A percentile compares a stretch with the other conserved stretches of the same genome.
These are phyloP conservation scores for Catharus minimus DNA, from an alignment of 2,113 vertebrate genomes.

Conservation along the genomic window DNA sequence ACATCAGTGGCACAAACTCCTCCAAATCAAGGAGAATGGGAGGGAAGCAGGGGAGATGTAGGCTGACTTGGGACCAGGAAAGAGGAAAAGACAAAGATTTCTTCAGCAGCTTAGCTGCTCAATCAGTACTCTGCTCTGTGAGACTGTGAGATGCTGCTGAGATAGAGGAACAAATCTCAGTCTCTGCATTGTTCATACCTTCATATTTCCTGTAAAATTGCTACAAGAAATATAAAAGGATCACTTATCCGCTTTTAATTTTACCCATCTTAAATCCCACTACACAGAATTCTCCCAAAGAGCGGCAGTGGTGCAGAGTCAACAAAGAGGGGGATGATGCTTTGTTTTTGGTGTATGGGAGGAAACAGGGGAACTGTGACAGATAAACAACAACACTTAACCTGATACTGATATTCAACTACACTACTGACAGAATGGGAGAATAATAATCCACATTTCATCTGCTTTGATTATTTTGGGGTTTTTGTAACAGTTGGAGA, in stretches of 20 bases:
- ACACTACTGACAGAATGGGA: neutral
- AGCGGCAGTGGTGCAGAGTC: neutral
- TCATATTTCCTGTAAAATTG: neutral
- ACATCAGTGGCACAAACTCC: neutral
- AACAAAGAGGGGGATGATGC: neutral
- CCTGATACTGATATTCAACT: neutral
- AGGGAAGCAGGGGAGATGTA: neutral
- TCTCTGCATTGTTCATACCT: neutral
- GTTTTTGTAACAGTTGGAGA: neutral
- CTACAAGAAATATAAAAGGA: neutral
- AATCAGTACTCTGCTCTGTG: neutral
- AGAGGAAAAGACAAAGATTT: neutral
- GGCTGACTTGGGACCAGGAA: neutral
- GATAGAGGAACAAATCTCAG: neutral
- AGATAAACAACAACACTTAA: neutral
- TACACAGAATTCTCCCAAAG: neutral
- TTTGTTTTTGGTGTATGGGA: neutral
- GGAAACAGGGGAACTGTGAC: neutral
- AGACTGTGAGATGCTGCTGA: neutral
- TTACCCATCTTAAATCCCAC: neutral
- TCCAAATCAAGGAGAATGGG: neutral
- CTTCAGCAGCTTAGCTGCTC: neutral
- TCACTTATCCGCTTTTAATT: neutral
- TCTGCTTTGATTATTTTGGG: too few relatives aligned
- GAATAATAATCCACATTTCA: neutral